These are phyloP conservation scores for Agonopterix heracliana DNA, from an alignment of 2,888 invertebrate species.

Conservation along the genomic window DNA sequence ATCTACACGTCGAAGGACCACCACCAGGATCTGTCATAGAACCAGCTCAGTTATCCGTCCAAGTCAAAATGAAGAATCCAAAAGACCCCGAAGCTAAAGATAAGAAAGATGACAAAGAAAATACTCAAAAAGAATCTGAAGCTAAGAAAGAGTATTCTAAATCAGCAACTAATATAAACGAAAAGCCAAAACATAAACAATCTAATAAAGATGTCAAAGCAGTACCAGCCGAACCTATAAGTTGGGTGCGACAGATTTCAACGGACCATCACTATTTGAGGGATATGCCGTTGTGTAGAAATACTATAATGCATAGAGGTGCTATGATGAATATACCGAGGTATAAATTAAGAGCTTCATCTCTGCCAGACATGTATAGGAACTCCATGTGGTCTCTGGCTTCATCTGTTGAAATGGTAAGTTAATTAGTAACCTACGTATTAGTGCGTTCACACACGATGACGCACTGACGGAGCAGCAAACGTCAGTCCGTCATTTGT, in stretches of 20 bases:
- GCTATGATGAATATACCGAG: conserved; percentile 89
- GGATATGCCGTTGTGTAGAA: conserved; percentile 82
- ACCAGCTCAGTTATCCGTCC: conserved; percentile 46
- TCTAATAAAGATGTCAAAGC: conserved; percentile 13
- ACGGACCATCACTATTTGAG: conserved; percentile 81
- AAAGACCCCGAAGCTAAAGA: conserved; percentile 20
- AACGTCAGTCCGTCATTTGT: too few species aligned
- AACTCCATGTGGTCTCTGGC: conserved; percentile 87
- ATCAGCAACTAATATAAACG: neutral
- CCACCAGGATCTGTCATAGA: conserved; percentile 21
- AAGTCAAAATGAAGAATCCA: conserved; percentile 37
- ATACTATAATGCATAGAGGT: conserved; percentile 89
- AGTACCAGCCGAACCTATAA: conserved; percentile 19
- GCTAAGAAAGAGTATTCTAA: conserved; percentile 5
- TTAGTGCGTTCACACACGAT: too few species aligned
- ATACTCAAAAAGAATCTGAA: conserved; percentile 14
- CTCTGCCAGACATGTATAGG: conserved; percentile 92
- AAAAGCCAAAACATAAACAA: conserved; percentile 15
- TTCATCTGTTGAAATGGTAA: conserved; percentile 80
- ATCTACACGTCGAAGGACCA: conserved; percentile 48
- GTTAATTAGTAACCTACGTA: conserved; percentile 39
- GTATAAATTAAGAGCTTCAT: conserved; percentile 87
- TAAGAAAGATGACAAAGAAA: conserved; percentile 15
- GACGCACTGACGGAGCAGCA: too few species aligned
- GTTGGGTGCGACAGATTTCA: conserved; percentile 69